Base-by-base conservation (phyloP, 2,888 invertebrate genomes). In the Coremacera marginata region DNA sequence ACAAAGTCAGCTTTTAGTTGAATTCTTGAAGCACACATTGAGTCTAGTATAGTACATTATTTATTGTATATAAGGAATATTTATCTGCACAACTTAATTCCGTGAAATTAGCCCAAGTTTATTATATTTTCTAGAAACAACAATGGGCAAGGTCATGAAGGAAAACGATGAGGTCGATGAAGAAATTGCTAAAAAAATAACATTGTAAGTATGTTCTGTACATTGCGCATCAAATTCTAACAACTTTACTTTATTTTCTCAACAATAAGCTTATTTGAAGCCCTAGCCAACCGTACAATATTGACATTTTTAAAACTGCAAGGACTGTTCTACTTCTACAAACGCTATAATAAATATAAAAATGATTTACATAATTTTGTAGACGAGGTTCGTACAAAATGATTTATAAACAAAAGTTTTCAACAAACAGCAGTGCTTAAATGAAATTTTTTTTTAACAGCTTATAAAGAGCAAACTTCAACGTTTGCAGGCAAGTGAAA, bases 141-240 rank as follows among this genome's bases (percentile, higher is more conserved):
- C 81, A 9, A 80, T 81, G 80, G 81, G 81, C 0, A 80, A 81
- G 68, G 14, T n/a, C 25, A 71, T 79, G 75, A 16, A 16, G 4
- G 65, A 71, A 31, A 74, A 71, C 5, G 80, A 81, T 25, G 25
- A 78, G 67, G 77, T 79, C 2, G 67, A 77, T 0, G 77, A 80
- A 49, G 52, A 74, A 34, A n/a, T 80, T 9, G 62, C 67, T 16
- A n/a, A 19, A 19, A 62, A 25, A 25, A 76, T 70, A 16, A 60
- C 67, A 27, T 75, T 63, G 79, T 80, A 57, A 74, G 77, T 31
- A 7, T 63, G 1, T 14, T 1, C 37, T 37, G 37, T 7, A 37
- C 7, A 37, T 37, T 1, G 8, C 8, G 37, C 5, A 8, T 8
- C 37, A 37, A 37, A 37, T 3, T 7, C 8, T 37, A 37, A 37